Conservation (phyloP, 2,113 vertebrate genomes). For the Vulpes vulpes region DNA sequence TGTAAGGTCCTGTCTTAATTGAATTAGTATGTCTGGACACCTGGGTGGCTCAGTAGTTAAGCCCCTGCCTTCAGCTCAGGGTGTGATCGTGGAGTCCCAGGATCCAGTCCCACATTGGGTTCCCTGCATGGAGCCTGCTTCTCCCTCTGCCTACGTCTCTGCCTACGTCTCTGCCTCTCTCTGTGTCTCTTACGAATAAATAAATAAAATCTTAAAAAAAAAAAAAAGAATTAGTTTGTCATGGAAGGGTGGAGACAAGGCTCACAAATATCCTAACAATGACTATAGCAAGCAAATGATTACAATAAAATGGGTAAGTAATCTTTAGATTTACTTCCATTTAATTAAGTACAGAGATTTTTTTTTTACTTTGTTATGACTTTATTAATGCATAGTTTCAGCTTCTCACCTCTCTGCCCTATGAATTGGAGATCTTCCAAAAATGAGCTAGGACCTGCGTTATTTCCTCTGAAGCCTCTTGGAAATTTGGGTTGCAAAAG, state of each 20-base stretch:
- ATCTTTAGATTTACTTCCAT: neutral
- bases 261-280: constrained; percentile 5
- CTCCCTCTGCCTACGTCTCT: too few species aligned
- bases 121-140: too few species aligned
- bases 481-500: neutral
- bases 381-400: constrained; percentile 5
- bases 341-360: neutral
- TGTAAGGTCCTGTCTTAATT: constrained; percentile 22
- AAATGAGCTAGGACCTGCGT: neutral
- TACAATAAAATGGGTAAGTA: neutral
- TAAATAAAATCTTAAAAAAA: too few species aligned
- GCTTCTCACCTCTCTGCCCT: constrained; percentile 24
- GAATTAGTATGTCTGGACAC: constrained; percentile 38
- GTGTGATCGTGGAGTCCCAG: too few species aligned
- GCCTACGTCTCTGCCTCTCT: too few species aligned
- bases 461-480: constrained; percentile 28
- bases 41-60: too few species aligned
- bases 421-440: constrained; percentile 31
- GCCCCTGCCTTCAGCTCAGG: too few species aligned
- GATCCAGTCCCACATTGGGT: too few species aligned
- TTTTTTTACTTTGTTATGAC: constrained; percentile 6
- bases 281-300: neutral
- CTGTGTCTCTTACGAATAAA: too few species aligned
- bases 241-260: neutral
- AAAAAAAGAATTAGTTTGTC: constrained; percentile 43